A percentile compares a stretch with the other conserved stretches of the same genome.
Conservation (phyloP, 2,888 invertebrate species). For the Lasioglossum zephyrum region DNA sequence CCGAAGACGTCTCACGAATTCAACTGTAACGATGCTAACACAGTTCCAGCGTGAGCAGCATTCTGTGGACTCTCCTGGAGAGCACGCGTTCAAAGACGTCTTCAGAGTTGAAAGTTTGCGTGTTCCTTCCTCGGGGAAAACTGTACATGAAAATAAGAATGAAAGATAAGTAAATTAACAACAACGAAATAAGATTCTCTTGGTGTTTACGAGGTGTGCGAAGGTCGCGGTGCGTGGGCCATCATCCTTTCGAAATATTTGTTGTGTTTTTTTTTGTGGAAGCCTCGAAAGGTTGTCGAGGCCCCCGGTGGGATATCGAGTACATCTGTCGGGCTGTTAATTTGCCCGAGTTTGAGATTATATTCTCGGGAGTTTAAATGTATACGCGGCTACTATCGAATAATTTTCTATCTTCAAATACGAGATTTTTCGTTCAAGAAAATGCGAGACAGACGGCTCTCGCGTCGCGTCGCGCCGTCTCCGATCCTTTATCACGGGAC, state of each 20-base stretch:
- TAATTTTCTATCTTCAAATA: background rate
- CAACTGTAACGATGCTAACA: background rate
- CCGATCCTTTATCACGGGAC: slow-evolving; percentile 2
- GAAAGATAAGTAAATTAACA: background rate
- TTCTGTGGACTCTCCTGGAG: background rate
- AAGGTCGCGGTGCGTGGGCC: background rate
- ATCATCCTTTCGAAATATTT: background rate
- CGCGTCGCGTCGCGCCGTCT: slow-evolving; percentile 14
- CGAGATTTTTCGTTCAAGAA: background rate
- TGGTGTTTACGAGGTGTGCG: background rate
- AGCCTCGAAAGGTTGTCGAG: slow-evolving; percentile 11
- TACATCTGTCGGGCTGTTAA: background rate
- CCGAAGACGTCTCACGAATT: background rate
- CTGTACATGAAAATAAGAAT: background rate
- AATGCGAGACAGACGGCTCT: background rate
- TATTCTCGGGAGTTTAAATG: background rate
- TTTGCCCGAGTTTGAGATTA: background rate
- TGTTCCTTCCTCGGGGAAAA: background rate
- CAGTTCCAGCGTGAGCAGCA: background rate
- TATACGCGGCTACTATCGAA: background rate
- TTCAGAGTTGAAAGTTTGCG: background rate
- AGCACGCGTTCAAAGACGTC: background rate
- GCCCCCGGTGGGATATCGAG: background rate
- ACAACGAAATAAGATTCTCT: background rate
- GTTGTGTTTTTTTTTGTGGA: background rate